Evolutionary conservation across 2,797 vertebrate genomes (phyloP).

Genomic region (Florisuga fusca): DNA sequence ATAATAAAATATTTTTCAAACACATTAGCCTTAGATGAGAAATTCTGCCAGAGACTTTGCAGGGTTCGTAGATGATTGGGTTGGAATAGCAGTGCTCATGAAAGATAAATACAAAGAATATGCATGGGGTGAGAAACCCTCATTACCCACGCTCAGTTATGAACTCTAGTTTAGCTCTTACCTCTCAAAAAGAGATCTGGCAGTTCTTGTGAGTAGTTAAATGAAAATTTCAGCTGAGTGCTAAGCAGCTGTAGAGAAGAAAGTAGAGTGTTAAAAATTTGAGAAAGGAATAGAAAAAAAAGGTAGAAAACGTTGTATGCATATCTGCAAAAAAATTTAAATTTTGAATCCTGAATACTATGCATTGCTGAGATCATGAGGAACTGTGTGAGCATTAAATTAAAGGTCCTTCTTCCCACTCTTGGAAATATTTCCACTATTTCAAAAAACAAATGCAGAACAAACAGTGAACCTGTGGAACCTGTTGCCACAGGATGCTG

Average conservation of each 20-base stretch:
- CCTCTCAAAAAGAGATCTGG: not conserved
- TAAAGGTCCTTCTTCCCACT: not conserved
- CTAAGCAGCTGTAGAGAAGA: not conserved
- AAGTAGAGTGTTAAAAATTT: not conserved
- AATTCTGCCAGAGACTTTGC: not conserved
- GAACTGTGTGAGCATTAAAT: not conserved
- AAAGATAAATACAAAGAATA: constrained; percentile 1
- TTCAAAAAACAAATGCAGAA: not conserved
- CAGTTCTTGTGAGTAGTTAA: not conserved
- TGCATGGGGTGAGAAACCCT: not conserved
- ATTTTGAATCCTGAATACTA: not conserved
- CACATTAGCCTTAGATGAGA: not conserved
- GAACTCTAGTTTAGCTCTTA: not conserved
- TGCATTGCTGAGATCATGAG: not conserved
- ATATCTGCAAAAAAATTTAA: not conserved
- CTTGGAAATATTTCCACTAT: not conserved
- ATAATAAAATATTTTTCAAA: not conserved
- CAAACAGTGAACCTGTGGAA: not conserved
- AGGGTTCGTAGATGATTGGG: not conserved
- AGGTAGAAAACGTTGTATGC: not conserved
- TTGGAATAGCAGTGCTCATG: not conserved
- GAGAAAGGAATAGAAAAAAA: not conserved
- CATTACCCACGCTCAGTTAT: not conserved
- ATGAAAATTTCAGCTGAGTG: not conserved
- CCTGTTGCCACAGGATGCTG: not conserved